Evolutionary conservation across 1,140 invertebrate species (phyloP).

Genomic region (Diuraphis noxia): DNA sequence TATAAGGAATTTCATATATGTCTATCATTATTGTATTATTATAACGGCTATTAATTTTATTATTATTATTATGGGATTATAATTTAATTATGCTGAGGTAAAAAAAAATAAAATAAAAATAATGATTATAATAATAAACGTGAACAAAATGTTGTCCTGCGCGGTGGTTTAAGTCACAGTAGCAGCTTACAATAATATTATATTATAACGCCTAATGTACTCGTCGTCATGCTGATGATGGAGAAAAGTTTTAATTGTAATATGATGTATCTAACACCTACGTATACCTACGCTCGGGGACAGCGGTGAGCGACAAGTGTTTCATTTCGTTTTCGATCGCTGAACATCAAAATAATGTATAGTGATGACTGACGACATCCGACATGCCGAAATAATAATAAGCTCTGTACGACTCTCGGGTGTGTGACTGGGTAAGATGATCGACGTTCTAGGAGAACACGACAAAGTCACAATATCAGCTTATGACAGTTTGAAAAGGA

Average conservation of each 20-base stretch:
- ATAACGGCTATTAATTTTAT: no score
- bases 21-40: no score
- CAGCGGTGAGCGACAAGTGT: neutral
- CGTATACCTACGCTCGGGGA: no score
- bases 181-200: no score
- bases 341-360: neutral
- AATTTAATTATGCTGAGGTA: no score
- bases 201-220: neutral
- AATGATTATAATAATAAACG: neutral
- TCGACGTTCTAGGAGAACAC: neutral
- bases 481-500: neutral
- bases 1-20: no score
- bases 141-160: no score
- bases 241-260: conserved; percentile 1
- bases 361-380: neutral
- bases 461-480: neutral
- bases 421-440: neutral
- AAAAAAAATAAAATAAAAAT: no score
- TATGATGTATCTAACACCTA: neutral
- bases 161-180: neutral
- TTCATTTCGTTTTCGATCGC: neutral
- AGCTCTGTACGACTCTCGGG: neutral
- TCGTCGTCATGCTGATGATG: neutral
- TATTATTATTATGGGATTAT: no score
- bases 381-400: neutral